Conservation (phyloP, 2,888 invertebrate species). For the Drosophila longiperda region DNA sequence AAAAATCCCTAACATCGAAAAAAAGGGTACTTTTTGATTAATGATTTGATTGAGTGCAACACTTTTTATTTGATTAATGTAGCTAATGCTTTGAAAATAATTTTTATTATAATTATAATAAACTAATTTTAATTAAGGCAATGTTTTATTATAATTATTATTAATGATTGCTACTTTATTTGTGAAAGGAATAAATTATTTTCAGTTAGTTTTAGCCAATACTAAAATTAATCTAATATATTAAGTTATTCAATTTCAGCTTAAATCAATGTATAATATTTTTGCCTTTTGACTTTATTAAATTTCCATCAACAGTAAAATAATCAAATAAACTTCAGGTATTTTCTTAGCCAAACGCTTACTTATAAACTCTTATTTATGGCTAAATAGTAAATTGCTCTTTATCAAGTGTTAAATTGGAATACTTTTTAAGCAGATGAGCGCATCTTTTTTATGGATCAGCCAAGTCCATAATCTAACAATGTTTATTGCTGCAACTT, state of each 20-base stretch:
- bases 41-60: not conserved
- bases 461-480: not conserved
- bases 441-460: not conserved
- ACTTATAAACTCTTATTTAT: not conserved
- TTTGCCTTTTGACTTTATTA: not conserved
- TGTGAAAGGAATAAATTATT: not conserved
- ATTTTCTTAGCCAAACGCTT: not conserved
- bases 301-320: not conserved
- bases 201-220: not conserved
- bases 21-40: not conserved
- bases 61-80: not conserved
- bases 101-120: not conserved
- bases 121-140: not conserved
- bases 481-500: conserved; percentile 2
- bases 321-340: not conserved
- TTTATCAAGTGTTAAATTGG: not conserved
- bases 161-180: not conserved
- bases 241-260: not conserved
- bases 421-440: not conserved
- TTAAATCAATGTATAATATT: not conserved
- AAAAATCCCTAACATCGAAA: not conserved
- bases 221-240: not conserved
- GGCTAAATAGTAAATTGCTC: not conserved
- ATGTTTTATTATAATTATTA: not conserved
- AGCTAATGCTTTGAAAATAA: not conserved